A percentile compares a stretch with the other conserved stretches of the same genome.
Evolutionary conservation across 2,113 vertebrate genomes (phyloP).

Genomic region (Varanus salvator): DNA sequence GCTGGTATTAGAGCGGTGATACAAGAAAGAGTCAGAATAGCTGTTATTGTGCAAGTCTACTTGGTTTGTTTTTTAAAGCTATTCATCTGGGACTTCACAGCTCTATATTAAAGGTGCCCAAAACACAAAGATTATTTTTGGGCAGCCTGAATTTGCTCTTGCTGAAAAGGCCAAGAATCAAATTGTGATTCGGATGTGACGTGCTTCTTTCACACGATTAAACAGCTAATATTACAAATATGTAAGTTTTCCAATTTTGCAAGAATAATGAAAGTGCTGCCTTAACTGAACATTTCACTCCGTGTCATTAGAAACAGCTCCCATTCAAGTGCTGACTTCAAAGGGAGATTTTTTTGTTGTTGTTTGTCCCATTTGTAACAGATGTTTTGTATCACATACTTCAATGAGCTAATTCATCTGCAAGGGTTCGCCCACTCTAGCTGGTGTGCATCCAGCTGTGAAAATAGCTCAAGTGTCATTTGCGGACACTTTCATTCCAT

Average conservation of each 20-base stretch:
- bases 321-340: slow-evolving; percentile 72
- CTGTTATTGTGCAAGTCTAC: slow-evolving; percentile 33
- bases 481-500: slow-evolving; percentile 76
- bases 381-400: slow-evolving; percentile 80
- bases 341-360: slow-evolving; percentile 65
- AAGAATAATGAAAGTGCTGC: slow-evolving; percentile 64
- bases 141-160: slow-evolving; percentile 5
- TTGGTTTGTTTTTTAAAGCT: slow-evolving; percentile 61
- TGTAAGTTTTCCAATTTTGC: slow-evolving; percentile 63
- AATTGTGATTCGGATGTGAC: slow-evolving; percentile 42
- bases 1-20: slow-evolving; percentile 46
- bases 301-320: slow-evolving; percentile 56
- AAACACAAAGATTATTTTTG: slow-evolving; percentile 51
- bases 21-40: slow-evolving; percentile 45
- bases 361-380: slow-evolving; percentile 74
- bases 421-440: slow-evolving; percentile 70
- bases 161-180: slow-evolving; percentile 19
- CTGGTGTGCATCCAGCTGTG: slow-evolving; percentile 79
- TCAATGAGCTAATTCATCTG: slow-evolving; percentile 75
- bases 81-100: slow-evolving; percentile 55
- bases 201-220: slow-evolving; percentile 43
- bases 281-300: slow-evolving; percentile 55
- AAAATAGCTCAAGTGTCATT: slow-evolving; percentile 78
- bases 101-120: slow-evolving; percentile 53
- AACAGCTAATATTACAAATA: slow-evolving; percentile 50